Evolutionary conservation across 2,888 invertebrate species (phyloP).

Genomic region (Pyrochroa serraticornis): DNA sequence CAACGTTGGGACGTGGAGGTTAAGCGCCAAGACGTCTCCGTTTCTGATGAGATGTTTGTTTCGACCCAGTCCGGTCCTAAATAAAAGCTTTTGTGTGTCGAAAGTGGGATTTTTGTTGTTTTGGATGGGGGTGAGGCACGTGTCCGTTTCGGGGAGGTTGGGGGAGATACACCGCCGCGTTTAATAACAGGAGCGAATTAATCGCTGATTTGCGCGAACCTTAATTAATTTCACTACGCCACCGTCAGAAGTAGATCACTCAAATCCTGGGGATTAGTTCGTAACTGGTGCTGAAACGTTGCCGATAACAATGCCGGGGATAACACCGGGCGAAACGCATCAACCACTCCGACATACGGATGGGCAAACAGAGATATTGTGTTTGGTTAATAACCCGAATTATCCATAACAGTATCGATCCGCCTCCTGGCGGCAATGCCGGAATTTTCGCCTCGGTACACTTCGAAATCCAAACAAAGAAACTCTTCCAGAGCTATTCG

Average conservation of each 20-base stretch:
- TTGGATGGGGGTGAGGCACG: not conserved
- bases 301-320: conserved; percentile 21
- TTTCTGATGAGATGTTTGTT: too few species aligned
- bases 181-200: conserved; percentile 13
- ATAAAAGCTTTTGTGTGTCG: too few species aligned
- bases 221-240: conserved; percentile 20
- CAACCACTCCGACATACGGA: not conserved
- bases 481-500: too few species aligned
- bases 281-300: conserved; percentile 22
- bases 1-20: too few species aligned
- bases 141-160: not conserved
- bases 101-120: too few species aligned
- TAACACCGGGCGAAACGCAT: not conserved
- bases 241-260: conserved; percentile 18
- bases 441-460: too few species aligned
- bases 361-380: conserved; percentile 4
- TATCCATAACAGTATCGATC: too few species aligned
- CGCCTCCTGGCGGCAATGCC: too few species aligned
- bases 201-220: conserved; percentile 18
- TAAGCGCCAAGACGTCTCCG: too few species aligned
- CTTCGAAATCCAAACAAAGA: too few species aligned
- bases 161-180: not conserved
- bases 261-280: conserved; percentile 19
- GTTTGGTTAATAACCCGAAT: not conserved
- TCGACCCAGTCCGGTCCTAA: too few species aligned